These are phyloP conservation scores for Rhinella marina DNA, from an alignment of 2,797 vertebrate genomes.

Conservation along the genomic window DNA sequence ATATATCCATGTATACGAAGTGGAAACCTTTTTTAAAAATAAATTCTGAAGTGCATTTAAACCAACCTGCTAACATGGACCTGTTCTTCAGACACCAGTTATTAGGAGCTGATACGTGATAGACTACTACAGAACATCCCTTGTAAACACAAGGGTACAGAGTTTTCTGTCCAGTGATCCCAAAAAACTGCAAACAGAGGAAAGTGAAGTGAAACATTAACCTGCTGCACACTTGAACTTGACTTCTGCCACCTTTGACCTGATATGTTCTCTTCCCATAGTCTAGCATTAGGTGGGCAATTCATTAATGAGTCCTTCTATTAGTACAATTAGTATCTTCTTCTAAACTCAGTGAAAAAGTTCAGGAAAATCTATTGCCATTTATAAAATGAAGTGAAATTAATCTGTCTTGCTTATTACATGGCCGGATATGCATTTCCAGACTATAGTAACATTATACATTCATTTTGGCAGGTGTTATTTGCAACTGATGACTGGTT, in stretches of 20 bases:
- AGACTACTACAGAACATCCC: not conserved
- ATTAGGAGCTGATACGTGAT: not conserved
- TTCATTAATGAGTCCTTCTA: not conserved
- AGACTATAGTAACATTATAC: not conserved
- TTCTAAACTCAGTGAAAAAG: not conserved
- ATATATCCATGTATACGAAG: too few relatives aligned
- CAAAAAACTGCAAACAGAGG: conserved; percentile 22
- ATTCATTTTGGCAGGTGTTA: conserved; percentile 60
- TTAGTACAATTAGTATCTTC: not conserved
- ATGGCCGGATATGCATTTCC: not conserved
- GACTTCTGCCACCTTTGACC: not conserved
- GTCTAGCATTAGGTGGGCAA: too few relatives aligned
- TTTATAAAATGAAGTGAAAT: not conserved
- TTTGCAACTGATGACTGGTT: conserved; percentile 69
- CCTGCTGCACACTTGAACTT: not conserved
- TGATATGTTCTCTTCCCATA: not conserved
- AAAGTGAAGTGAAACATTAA: conserved; percentile 13
- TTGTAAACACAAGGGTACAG: not conserved
- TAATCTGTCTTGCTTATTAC: not conserved
- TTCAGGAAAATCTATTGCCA: not conserved
- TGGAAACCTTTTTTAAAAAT: too few relatives aligned
- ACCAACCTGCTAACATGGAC: not conserved
- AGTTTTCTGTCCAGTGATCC: not conserved
- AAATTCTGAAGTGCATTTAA: not conserved
- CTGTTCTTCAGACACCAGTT: not conserved